Percentiles rank a stretch among this genome's conserved stretches.
These are phyloP conservation scores for Paradoxurus hermaphroditus DNA, from an alignment of 2,113 vertebrate genomes.

Conservation along the genomic window DNA sequence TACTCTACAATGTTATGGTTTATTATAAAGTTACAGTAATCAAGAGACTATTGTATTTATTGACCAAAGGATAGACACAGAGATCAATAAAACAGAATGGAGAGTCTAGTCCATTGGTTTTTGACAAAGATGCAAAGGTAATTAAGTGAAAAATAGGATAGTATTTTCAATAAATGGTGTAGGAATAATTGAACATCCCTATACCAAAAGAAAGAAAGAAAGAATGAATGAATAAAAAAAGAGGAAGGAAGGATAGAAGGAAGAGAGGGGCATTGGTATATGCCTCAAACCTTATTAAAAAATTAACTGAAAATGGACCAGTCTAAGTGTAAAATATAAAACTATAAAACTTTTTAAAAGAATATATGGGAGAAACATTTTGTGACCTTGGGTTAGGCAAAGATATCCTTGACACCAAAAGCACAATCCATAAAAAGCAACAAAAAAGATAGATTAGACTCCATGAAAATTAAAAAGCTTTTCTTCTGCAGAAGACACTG, in stretches of 20 bases:
- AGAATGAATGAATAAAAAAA: neutral
- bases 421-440: neutral
- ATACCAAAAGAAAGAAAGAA: neutral
- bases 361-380: neutral
- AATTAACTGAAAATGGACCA: neutral
- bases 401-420: neutral
- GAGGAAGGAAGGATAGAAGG: neutral
- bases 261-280: neutral
- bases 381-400: neutral
- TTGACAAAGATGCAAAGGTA: neutral
- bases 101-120: neutral
- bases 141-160: neutral
- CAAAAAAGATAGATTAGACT: neutral
- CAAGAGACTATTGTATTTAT: neutral
- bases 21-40: neutral
- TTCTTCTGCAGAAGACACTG: neutral
- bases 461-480: slow-evolving; percentile 29
- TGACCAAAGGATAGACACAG: neutral
- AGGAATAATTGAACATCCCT: neutral
- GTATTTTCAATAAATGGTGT: neutral
- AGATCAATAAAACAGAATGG: neutral
- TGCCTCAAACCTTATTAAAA: neutral
- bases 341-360: neutral
- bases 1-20: neutral
- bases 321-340: neutral